Evolutionary conservation across 2,797 vertebrate species (phyloP), one percentile per base, ranked within the genome.

Genomic region (Cossypha niveicapilla): DNA sequence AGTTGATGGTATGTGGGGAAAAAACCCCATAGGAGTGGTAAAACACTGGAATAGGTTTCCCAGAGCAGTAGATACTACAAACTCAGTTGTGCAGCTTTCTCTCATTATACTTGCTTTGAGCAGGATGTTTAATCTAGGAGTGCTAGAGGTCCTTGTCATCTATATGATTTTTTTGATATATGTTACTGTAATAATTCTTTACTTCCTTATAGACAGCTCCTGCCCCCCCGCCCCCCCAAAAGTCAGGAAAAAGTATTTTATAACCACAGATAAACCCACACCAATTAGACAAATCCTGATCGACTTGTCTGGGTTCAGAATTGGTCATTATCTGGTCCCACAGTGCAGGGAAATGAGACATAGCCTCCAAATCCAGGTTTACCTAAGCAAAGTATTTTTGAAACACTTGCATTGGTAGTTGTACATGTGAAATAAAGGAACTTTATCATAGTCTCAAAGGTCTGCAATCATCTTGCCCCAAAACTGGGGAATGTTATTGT

Each of bases 21-120:
- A 74, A 89, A 45, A 10, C 0, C 2, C 13, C 5, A 15, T 1
- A 48, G 28, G 6, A 72, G 3, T 3, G 2, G 5, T 27, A 25
- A 51, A 83, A 56, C 30, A 18, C 35, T 35, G 44, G 47, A 81
- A 30, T 8, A 51, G 11, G 28, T 61, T 90, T 32, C 35, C 35
- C 24, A 45, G 24, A 67, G 27, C 11, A 41, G 48, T 7, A 81
- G 47, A 27, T 15, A 37, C 5, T 58, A 74, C 23, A 79, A 77
- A 45, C 23, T 72, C 28, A 48, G 18, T 7, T 23, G 25, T 0
- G 0, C 27, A 78, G 21, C 28, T 42, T 82, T 28, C 16, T 76
- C 34, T 54, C 27, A 21, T 18, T 9, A 7, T n/a, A 45, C 0
- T 1, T 61, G 14, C 37, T 74, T 77, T 74, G 32, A 62, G 25